These are phyloP conservation scores for Hetaerina americana DNA, from an alignment of 1,140 invertebrate species.

Conservation along the genomic window DNA sequence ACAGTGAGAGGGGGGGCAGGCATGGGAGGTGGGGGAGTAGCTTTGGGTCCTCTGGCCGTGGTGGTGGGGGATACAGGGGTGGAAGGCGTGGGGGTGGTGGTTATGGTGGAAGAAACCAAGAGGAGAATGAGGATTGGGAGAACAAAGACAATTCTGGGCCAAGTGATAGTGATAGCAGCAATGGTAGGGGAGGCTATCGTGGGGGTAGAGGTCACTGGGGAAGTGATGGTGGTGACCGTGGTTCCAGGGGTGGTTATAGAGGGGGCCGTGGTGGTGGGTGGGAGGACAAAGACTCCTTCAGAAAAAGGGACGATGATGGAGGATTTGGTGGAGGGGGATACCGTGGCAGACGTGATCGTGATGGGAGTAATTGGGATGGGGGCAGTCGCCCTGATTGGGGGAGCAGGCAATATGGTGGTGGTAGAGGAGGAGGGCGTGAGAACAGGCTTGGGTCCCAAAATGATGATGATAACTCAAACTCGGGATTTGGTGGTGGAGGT, in stretches of 20 bases:
- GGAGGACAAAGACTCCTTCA: slow-evolving; percentile 21
- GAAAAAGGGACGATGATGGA: slow-evolving; percentile 15
- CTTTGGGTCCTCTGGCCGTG: too few species aligned
- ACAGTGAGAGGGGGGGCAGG: too few species aligned
- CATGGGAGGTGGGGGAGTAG: too few species aligned
- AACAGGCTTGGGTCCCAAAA: too few species aligned
- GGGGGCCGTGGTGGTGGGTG: neutral
- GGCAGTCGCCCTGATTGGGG: too few species aligned
- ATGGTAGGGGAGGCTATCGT: neutral
- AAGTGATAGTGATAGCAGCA: neutral
- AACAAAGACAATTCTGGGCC: neutral
- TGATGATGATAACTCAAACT: too few species aligned
- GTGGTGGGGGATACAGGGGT: neutral
- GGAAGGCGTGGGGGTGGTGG: neutral
- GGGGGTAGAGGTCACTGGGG: neutral
- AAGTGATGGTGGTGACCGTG: neutral
- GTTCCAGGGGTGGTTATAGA: neutral
- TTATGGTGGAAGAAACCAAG: too few species aligned
- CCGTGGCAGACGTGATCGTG: neutral
- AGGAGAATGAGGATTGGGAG: neutral
- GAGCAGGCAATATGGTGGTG: too few species aligned
- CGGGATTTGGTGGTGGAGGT: too few species aligned
- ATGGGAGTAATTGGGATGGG: too few species aligned
- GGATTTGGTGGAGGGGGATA: neutral
- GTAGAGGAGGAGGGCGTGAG: too few species aligned